phyloP scores from a whole-genome alignment of 2,113 vertebrate genomes.

The Thinocorus orbignyianus region DNA sequence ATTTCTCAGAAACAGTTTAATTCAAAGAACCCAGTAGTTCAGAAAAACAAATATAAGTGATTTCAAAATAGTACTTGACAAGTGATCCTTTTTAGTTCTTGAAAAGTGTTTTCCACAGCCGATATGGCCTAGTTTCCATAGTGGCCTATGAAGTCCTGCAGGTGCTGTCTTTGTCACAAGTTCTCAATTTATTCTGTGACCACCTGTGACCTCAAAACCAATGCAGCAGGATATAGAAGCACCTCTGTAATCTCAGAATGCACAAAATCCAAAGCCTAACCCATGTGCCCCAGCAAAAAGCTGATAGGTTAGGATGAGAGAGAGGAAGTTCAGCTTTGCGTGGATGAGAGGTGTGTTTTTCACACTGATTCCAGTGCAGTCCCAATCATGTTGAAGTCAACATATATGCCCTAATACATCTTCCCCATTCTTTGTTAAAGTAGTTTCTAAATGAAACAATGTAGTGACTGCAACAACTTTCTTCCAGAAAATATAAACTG shows the following conservation, averaged over 20 bases:
- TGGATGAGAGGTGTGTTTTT: neutral
- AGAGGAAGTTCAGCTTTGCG: neutral
- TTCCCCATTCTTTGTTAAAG: neutral
- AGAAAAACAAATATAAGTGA: neutral
- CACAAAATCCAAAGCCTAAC: neutral
- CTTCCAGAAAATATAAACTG: neutral
- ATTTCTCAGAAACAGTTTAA: neutral
- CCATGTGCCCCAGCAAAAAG: rapidly evolving
- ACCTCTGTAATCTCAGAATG: neutral
- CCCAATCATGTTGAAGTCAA: neutral
- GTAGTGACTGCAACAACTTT: neutral
- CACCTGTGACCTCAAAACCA: neutral
- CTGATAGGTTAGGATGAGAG: neutral
- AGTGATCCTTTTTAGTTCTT: neutral
- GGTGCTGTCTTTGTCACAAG: neutral
- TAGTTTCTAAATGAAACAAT: neutral
- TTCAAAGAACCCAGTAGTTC: neutral
- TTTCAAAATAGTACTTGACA: neutral
- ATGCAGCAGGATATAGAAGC: neutral
- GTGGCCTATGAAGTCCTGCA: neutral
- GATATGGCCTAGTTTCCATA: neutral
- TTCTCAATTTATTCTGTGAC: neutral
- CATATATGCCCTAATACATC: rapidly evolving
- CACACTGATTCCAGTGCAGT: rapidly evolving
- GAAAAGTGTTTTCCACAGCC: neutral